phyloP scores from a whole-genome alignment of 2,888 invertebrate species.

The Calliscelio sp. region DNA sequence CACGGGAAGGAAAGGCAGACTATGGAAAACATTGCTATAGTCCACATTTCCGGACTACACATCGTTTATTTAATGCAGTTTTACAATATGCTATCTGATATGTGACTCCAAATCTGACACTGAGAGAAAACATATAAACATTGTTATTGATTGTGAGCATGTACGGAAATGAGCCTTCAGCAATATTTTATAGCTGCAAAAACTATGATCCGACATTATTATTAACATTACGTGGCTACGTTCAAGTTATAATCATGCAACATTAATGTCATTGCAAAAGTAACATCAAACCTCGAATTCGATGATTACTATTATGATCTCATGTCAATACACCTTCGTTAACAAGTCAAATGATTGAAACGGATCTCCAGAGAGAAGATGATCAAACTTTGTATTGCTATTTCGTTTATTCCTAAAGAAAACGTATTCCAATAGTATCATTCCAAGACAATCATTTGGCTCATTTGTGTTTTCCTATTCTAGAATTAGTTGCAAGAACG shows the following conservation, averaged over 20 bases:
- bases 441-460: slow-evolving; percentile 24
- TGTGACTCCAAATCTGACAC: slow-evolving; percentile 59
- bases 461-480: slow-evolving; percentile 7
- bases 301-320: slow-evolving; percentile 25
- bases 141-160: neutral
- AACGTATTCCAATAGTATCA: no score
- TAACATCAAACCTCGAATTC: slow-evolving; percentile 31
- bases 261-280: slow-evolving; percentile 26
- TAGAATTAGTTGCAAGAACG: slow-evolving; percentile 34
- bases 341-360: neutral
- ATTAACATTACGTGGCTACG: no score
- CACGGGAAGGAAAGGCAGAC: no score
- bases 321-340: neutral
- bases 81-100: slow-evolving; percentile 44
- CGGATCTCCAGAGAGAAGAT: no score
- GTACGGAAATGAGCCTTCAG: slow-evolving; percentile 47
- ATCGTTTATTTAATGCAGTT: neutral
- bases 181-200: slow-evolving; percentile 63
- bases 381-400: no score
- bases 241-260: slow-evolving; percentile 10
- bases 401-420: no score
- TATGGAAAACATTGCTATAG: no score
- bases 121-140: slow-evolving; percentile 50
- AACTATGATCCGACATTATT: slow-evolving; percentile 22
- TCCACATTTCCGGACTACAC: neutral